Base-by-base conservation (phyloP, 2,113 vertebrate genomes). In the Menura novaehollandiae region DNA sequence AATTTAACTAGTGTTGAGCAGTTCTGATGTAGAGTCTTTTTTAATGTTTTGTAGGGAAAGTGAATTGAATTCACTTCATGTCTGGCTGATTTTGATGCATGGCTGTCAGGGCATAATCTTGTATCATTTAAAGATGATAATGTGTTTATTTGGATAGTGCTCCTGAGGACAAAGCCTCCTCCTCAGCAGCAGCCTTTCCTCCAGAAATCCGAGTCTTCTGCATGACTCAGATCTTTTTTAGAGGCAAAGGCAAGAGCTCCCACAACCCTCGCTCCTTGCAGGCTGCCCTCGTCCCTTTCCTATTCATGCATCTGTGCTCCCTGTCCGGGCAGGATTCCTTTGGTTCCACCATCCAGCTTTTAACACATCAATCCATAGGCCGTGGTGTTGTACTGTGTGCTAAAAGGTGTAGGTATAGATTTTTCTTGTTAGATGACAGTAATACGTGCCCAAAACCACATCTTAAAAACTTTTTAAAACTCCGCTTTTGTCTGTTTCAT, bases 191-290 rank as follows among this genome's bases (percentile, higher is more conserved):
- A 86, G 44, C 59, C 17, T 11, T 77, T 89, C 21, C 30, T 74
- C 13, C 23, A 44, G 78, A 56, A 73, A 30, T 37, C 23, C 3
- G 13, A 44, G 10, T 71, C 33, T 75, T 17, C 7, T 4, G 6
- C 5, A 1, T 64, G 22, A 37, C 19, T 13, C n/a, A 64, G 5
- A 49, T 11, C 5, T 37, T 64, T 44, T 58, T 32, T 24, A 26
- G 64, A 84, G 53, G 24, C 28, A 49, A 39, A 68, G 35, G 35
- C 14, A n/a, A 53, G 58, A 72, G 19, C 17, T 73, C 27, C 32
- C 26, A 11, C 26, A 80, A 33, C 33, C 30, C 10, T 75, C 2
- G 0, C 5, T 88, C 52, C 8, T 9, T 1, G 1, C 26, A 44
- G 62, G 26, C 63, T 51, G 12, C 13, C 2, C 47, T 74, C 8